phyloP scores from a whole-genome alignment of 2,797 vertebrate genomes.

The Tragelaphus oryx region DNA sequence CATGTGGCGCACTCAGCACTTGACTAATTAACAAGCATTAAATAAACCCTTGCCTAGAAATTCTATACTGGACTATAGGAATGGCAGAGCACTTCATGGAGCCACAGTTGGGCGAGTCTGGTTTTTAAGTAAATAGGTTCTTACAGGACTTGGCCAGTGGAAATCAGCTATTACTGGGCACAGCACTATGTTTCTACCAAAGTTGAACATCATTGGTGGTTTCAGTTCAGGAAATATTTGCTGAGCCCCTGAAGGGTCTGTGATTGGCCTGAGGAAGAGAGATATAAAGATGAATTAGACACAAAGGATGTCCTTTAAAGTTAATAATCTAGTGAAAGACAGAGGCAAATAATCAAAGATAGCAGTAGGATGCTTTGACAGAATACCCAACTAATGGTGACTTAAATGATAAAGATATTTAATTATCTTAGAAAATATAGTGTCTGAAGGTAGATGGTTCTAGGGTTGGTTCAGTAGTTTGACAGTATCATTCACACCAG shows the following conservation, averaged over 20 bases:
- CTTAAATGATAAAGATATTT: neutral
- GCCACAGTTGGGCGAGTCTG: neutral
- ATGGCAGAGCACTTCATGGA: constrained; percentile 43
- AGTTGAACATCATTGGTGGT: neutral
- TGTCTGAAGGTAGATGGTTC: neutral
- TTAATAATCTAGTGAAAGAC: constrained; percentile 25
- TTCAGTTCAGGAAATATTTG: neutral
- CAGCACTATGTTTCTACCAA: constrained; percentile 33
- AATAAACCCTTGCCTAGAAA: constrained; percentile 66
- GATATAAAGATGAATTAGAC: neutral
- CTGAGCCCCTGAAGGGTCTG: neutral
- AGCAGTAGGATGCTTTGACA: neutral
- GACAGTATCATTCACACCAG: neutral
- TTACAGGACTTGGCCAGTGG: constrained; percentile 44
- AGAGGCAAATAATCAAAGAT: neutral
- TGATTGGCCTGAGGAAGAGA: neutral
- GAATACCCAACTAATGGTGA: neutral
- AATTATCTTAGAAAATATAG: neutral
- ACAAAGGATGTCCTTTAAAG: neutral
- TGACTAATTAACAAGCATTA: constrained; percentile 76
- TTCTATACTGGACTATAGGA: constrained; percentile 54
- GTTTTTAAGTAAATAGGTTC: constrained; percentile 57
- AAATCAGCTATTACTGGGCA: constrained; percentile 65
- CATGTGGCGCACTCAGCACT: constrained; percentile 64
- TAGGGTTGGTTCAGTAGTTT: neutral